Percentiles rank a stretch among this genome's conserved stretches.
phyloP scores from a whole-genome alignment of 2,113 vertebrate genomes.

The Halichoerus grypus region DNA sequence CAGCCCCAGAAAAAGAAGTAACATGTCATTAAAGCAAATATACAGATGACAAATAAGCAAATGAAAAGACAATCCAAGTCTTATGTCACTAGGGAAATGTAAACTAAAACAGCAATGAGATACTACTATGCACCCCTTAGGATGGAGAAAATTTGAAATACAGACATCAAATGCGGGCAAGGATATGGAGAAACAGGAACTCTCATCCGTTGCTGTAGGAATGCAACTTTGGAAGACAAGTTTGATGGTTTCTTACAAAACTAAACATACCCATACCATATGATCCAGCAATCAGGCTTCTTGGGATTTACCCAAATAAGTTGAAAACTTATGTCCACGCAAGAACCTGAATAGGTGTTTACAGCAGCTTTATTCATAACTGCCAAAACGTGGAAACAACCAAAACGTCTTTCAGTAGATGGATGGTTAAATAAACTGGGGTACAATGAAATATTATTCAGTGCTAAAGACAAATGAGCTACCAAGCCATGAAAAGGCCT shows the following conservation, averaged over 20 bases:
- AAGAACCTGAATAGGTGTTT: background rate
- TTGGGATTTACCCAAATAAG: background rate
- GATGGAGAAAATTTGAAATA: background rate
- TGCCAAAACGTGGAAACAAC: background rate
- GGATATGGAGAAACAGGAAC: background rate
- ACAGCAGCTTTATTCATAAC: background rate
- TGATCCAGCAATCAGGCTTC: background rate
- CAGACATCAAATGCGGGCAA: background rate
- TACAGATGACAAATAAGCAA: background rate
- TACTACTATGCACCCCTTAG: background rate
- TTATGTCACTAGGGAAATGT: background rate
- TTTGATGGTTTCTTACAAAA: background rate
- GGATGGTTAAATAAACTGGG: background rate
- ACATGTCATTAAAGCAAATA: background rate
- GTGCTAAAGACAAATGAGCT: background rate
- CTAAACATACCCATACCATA: background rate
- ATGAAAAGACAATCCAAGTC: background rate
- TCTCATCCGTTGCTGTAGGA: background rate
- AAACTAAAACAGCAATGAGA: background rate
- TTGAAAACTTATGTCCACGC: background rate
- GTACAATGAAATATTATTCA: background rate
- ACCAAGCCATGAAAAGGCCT: background rate
- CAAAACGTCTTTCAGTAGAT: background rate
- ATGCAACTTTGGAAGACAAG: background rate
- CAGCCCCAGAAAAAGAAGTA: background rate